phyloP scores from a whole-genome alignment of 2,888 invertebrate genomes.

The Drosophila histrio region DNA sequence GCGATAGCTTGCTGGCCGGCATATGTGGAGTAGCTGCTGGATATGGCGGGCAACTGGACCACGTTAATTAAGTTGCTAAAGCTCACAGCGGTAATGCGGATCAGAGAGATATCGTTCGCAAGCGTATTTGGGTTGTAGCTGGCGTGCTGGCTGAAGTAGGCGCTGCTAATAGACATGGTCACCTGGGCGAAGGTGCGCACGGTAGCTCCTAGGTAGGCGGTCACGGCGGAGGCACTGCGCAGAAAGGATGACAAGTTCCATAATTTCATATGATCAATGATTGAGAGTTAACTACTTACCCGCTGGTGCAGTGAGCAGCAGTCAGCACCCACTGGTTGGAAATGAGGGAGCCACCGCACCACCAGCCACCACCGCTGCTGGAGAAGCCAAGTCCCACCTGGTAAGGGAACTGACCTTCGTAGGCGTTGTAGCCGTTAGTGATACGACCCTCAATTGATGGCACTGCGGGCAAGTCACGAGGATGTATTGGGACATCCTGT shows the following conservation, averaged over 20 bases:
- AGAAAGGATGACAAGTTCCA: neutral
- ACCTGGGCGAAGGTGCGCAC: conserved; percentile 54
- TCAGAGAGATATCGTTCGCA: conserved; percentile 72
- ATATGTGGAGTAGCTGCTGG: conserved; percentile 62
- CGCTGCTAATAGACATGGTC: conserved; percentile 46
- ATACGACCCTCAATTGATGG: conserved; percentile 56
- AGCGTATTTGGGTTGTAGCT: conserved; percentile 28
- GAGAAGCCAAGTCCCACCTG: conserved; percentile 61
- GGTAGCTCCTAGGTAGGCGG: conserved; percentile 64
- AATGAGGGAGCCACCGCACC: conserved; percentile 69
- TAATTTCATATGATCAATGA: neutral
- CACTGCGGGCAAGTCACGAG: conserved; percentile 35
- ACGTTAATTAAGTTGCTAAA: conserved; percentile 40
- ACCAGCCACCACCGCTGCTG: conserved; percentile 29
- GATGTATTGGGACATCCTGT: conserved; percentile 10
- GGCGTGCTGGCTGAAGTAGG: conserved; percentile 62
- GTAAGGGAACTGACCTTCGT: conserved; percentile 64
- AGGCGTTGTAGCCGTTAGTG: conserved; percentile 62
- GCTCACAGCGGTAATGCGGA: conserved; percentile 50
- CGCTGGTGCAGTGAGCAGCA: conserved; percentile 66
- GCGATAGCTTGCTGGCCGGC: conserved; percentile 75
- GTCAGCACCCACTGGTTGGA: conserved; percentile 55
- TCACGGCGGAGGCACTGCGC: conserved; percentile 42
- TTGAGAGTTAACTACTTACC: conserved; percentile 20
- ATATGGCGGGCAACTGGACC: conserved; percentile 46